Base-by-base conservation (phyloP, 2,888 invertebrate species). In the Sminthurides aquaticus region DNA sequence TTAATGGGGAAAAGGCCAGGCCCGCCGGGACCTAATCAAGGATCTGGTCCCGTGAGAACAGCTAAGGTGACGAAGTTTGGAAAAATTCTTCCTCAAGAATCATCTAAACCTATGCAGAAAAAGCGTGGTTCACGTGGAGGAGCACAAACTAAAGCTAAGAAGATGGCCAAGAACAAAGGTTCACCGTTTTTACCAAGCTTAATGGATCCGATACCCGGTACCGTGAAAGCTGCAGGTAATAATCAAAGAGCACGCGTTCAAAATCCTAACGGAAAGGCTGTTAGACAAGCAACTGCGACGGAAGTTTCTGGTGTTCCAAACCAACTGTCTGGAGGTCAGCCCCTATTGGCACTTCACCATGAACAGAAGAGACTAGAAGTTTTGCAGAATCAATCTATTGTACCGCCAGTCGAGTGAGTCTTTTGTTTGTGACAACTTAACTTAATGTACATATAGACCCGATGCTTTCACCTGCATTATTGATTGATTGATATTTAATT, bases 51-150 rank as follows among this genome's bases (percentile, higher is more conserved):
- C 5, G 29, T 60, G n/a, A 8, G 60, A n/a, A 60, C 52, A 2
- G 60, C 60, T 5, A 60, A 60, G 28, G 27, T 60, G 18, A 60
- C 60, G n/a, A 60, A 60, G 26, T 60, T 49, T 22, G 60, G 60
- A 1, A 60, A 60, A 52, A 54, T 60, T 26, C n/a, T 60, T 2
- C 27, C 49, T 1, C 48, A 59, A 49, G 60, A 28, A 20, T 15
- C 2, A 20, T 18, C 20, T 24, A 3, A 24, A 18, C 11, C 18
- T 24, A 27, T 1, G 29, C 15, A 11, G 22, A 28, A 28, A 29
- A 25, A 27, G 15, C n/a, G 56, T 26, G 61, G 61, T 2, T 27
- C 2, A 8, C 52, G 54, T 24, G 56, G 43, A 8, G 62, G 62
- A 18, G 43, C 22, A 20, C 24, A 24, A 56, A 5, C 20, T 22